A percentile compares a stretch with the other conserved stretches of the same genome.
phyloP scores from a whole-genome alignment of 2,888 invertebrate species.

The Oegoconia quadripuncta region DNA sequence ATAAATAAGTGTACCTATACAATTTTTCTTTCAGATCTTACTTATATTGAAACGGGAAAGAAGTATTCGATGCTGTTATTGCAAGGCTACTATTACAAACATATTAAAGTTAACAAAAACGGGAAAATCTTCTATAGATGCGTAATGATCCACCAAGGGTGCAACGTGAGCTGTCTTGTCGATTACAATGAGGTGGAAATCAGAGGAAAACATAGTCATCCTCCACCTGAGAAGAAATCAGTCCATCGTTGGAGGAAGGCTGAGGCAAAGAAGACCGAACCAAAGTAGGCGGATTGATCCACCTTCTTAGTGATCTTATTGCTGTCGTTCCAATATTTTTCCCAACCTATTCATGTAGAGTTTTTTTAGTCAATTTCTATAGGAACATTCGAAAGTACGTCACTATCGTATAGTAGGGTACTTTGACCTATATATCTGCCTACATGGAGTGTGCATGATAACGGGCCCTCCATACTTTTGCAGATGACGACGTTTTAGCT shows the following conservation, averaged over 20 bases:
- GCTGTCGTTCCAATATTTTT: too few relatives aligned
- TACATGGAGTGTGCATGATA: too few relatives aligned
- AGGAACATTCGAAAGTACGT: too few relatives aligned
- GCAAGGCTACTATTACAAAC: constrained; percentile 36
- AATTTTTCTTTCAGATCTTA: constrained; percentile 22
- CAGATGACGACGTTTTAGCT: too few relatives aligned
- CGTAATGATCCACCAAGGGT: constrained; percentile 38
- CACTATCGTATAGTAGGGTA: too few relatives aligned
- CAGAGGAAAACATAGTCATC: constrained; percentile 27
- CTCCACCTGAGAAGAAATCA: constrained; percentile 32
- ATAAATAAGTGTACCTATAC: constrained; percentile 1
- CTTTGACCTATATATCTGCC: too few relatives aligned
- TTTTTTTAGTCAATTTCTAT: too few relatives aligned
- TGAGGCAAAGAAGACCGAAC: background rate
- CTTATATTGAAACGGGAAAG: constrained; percentile 31
- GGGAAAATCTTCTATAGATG: constrained; percentile 42
- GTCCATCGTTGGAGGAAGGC: background rate
- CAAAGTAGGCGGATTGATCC: too few relatives aligned
- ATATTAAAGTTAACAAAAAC: constrained; percentile 31
- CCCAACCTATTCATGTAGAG: too few relatives aligned
- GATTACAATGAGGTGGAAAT: constrained; percentile 22
- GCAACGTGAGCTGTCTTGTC: constrained; percentile 30
- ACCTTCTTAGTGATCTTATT: too few relatives aligned
- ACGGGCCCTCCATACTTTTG: too few relatives aligned
- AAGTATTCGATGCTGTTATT: constrained; percentile 39